Base-by-base conservation (phyloP, 1,140 invertebrate genomes). In the Meloidogyne chitwoodi region DNA sequence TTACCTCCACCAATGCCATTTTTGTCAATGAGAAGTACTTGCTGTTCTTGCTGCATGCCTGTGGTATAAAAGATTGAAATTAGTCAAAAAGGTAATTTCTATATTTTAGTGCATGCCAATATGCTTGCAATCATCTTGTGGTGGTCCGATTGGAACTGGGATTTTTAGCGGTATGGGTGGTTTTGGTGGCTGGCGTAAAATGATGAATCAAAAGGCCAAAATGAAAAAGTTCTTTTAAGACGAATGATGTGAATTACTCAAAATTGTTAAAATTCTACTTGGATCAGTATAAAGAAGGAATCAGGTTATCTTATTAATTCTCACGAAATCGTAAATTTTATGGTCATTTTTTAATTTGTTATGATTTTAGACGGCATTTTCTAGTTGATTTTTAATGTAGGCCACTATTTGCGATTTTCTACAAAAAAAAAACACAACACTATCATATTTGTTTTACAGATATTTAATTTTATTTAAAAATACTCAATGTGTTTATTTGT, bases 11-110 rank as follows among this genome's bases (percentile, higher is more conserved):
- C 74, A 22, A 26, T 76, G 24, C 75, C 75, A n/a, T 48, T 48
- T n/a, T 27, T 48, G 16, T 3, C 68, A 61, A 61, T 67, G n/a
- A 48, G 63, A 16, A 75, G n/a, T 56, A 44, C n/a, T 48, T 77
- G 76, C 31, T 77, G 76, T 41, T n/a, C 74, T 14, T 77, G 76
- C 61, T 77, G 76, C 63, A 77, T 77, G 76, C 76, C 76, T 19
- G 63, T 63, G 11, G 70, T 73, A 22, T 8, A 0, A 34, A n/a
- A 73, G 31, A 22, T n/a, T 38, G 3, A 12, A 63, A 19, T 12
- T 31, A 16, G 1, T 11, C 8, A 62, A 12, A n/a, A n/a, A 11
- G 3, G 63, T 19, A 61, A 19, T 19, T 62, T 19, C 6, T 2
- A 6, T n/a, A 16, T n/a, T 66, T 19, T 14, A 73, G 68, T 77